A percentile compares a stretch with the other conserved stretches of the same genome.
Evolutionary conservation across 2,113 vertebrate species (phyloP).

Genomic region (Mormoops blainvillei): DNA sequence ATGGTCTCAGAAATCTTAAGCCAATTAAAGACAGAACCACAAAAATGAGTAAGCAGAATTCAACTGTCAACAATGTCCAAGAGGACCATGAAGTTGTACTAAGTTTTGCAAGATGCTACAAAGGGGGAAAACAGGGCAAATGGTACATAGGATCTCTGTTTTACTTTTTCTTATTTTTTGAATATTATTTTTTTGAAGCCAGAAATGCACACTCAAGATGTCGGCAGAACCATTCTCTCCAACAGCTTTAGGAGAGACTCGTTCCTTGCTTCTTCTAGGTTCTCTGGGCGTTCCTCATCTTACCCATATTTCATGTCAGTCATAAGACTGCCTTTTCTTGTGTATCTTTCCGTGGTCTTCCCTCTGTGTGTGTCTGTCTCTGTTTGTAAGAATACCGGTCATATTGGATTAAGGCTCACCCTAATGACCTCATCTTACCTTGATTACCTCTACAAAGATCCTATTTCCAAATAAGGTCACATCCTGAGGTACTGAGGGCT

Average conservation of each 20-base stretch:
- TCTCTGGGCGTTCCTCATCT: neutral
- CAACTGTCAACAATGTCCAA: neutral
- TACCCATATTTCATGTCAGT: neutral
- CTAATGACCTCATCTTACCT: neutral
- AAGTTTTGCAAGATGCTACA: neutral
- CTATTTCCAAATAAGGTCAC: neutral
- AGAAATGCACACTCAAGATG: neutral
- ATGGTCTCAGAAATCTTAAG: neutral
- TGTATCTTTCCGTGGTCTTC: neutral
- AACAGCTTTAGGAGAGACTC: neutral
- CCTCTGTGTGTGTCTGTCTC: neutral
- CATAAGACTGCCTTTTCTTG: neutral
- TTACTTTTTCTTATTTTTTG: neutral
- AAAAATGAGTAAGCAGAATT: neutral
- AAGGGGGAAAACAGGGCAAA: neutral
- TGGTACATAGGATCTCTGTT: neutral
- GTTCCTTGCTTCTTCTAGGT: neutral
- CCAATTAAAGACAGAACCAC: neutral
- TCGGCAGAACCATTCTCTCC: neutral
- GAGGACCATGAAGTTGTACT: neutral
- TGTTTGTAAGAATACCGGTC: neutral
- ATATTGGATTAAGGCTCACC: neutral
- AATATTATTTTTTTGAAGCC: neutral
- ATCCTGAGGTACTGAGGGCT: neutral
- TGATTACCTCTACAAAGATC: neutral